phyloP scores from a whole-genome alignment of 2,113 vertebrate species.

The Tinamus guttatus region DNA sequence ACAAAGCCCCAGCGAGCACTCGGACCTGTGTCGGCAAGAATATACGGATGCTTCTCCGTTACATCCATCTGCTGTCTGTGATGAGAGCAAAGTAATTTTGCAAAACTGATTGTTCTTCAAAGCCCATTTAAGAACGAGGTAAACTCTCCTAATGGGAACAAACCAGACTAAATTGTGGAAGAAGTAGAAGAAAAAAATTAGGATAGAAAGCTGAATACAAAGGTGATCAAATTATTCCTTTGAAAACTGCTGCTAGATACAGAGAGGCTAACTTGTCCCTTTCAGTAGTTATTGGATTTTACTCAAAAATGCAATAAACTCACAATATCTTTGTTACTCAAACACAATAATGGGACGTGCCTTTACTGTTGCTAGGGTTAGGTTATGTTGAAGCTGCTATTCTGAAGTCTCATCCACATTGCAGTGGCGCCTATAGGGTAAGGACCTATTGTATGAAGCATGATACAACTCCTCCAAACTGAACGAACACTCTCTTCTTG shows the following conservation, averaged over 20 bases:
- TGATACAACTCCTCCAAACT: not conserved
- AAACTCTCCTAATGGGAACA: not conserved
- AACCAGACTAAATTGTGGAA: not conserved
- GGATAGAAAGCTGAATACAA: not conserved
- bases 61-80: not conserved
- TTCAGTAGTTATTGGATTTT: conserved; percentile 43
- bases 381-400: not conserved
- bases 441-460: not conserved
- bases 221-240: conserved; percentile 41
- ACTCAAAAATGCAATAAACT: conserved; percentile 9
- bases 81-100: not conserved
- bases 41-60: not conserved
- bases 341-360: not conserved
- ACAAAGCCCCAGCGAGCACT: not conserved
- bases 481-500: not conserved
- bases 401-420: not conserved
- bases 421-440: not conserved
- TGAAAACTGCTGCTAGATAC: conserved; percentile 34
- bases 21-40: not conserved
- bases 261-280: conserved; percentile 29
- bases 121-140: conserved; percentile 2
- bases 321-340: conserved; percentile 14
- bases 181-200: conserved; percentile 1
- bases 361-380: not conserved
- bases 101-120: not conserved